Conservation (phyloP, 2,113 vertebrate species). For the Entomyzon cyanotis region DNA sequence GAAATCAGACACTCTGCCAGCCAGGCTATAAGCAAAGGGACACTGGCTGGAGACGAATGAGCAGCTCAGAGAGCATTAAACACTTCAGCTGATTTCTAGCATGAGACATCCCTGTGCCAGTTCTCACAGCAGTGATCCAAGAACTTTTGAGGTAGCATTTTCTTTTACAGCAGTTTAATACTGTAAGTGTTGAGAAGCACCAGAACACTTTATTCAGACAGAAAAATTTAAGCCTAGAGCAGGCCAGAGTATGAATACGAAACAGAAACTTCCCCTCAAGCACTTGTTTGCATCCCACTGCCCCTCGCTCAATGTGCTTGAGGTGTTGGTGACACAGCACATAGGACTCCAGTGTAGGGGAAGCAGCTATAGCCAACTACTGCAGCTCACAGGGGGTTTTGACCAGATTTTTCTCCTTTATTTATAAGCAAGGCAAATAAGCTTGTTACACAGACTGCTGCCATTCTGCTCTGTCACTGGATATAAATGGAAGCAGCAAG, state of each 20-base stretch:
- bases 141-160: not conserved
- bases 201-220: not conserved
- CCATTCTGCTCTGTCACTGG: not conserved
- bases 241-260: fast-evolving
- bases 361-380: not conserved
- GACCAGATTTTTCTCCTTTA: not conserved
- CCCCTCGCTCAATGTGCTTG: not conserved
- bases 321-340: not conserved
- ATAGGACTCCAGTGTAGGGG: not conserved
- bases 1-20: not conserved
- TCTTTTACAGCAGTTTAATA: not conserved
- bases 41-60: not conserved
- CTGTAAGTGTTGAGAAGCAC: not conserved
- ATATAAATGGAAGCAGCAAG: conserved; percentile 51
- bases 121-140: not conserved
- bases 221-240: not conserved
- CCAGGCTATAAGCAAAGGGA: not conserved
- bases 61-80: not conserved
- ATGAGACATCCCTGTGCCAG: not conserved
- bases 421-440: not conserved
- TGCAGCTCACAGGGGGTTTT: not conserved
- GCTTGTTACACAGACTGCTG: not conserved
- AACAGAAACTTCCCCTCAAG: not conserved
- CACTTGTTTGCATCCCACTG: not conserved
- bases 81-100: not conserved